Conservation (phyloP, 2,888 invertebrate genomes). For the Lycaena phlaeas region DNA sequence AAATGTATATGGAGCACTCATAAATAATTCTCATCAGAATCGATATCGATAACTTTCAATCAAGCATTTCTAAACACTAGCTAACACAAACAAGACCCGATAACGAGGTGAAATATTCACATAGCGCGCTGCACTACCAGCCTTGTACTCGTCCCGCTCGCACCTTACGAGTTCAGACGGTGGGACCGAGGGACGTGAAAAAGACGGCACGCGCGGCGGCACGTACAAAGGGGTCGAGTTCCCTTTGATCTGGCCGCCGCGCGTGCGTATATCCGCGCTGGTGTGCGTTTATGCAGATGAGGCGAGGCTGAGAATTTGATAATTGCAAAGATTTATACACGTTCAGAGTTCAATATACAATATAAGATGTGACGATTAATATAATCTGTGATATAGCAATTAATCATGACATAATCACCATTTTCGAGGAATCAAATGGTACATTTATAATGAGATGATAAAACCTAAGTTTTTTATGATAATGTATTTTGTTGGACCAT, state of each 20-base stretch:
- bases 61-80: slow-evolving; percentile 42
- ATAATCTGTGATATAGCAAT: neutral
- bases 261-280: slow-evolving; percentile 55
- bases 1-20: neutral
- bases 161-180: slow-evolving; percentile 35
- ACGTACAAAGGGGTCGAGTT: slow-evolving; percentile 65
- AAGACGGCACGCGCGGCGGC: slow-evolving; percentile 67
- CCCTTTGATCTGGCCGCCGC: slow-evolving; percentile 68
- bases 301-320: slow-evolving; percentile 63
- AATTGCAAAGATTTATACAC: slow-evolving; percentile 69
- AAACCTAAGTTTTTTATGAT: too few species aligned
- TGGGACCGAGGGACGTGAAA: slow-evolving; percentile 46
- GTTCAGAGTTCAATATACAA: slow-evolving; percentile 28
- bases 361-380: neutral
- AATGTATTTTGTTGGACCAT: too few species aligned
- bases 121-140: slow-evolving; percentile 65
- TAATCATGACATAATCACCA: neutral
- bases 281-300: slow-evolving; percentile 66
- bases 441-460: too few species aligned
- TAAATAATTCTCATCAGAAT: slow-evolving; percentile 21
- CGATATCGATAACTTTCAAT: slow-evolving; percentile 43
- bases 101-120: slow-evolving; percentile 74
- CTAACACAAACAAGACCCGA: slow-evolving; percentile 72
- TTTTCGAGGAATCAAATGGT: too few species aligned
- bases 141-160: slow-evolving; percentile 43